phyloP scores from a whole-genome alignment of 2,888 invertebrate species.

The Lochmaea crataegi region DNA sequence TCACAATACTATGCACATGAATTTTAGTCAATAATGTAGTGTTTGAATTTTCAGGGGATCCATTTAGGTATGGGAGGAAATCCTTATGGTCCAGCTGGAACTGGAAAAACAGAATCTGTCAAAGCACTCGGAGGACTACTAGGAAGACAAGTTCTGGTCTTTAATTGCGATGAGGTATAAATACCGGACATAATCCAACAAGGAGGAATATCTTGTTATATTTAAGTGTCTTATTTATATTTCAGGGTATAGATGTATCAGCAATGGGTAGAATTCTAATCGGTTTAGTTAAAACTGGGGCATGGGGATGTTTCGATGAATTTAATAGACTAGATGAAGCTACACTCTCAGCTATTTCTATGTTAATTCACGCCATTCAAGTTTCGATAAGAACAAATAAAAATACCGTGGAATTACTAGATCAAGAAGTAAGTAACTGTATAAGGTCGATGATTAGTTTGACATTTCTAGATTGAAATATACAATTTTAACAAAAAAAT shows the following conservation, averaged over 20 bases:
- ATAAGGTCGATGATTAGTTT: too few species aligned
- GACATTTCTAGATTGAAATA: too few species aligned
- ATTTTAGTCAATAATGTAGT: too few species aligned
- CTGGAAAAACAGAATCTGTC: constrained; percentile 98
- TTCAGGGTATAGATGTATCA: constrained; percentile 90
- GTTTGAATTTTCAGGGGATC: constrained; percentile 74
- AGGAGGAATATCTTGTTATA: constrained; percentile 8
- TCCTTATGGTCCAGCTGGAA: constrained; percentile 99
- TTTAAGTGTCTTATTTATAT: constrained; percentile 47
- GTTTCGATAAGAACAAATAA: constrained; percentile 77
- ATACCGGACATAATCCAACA: not conserved
- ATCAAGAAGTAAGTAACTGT: constrained; percentile 64
- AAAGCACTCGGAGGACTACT: constrained; percentile 92
- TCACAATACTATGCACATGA: too few species aligned
- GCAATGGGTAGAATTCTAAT: constrained; percentile 95
- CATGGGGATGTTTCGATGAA: constrained; percentile 99
- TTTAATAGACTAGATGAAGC: constrained; percentile 96
- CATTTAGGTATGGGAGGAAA: constrained; percentile 97
- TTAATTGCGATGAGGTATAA: constrained; percentile 94
- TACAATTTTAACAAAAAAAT: too few species aligned
- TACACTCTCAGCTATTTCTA: constrained; percentile 94
- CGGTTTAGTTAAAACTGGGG: constrained; percentile 92
- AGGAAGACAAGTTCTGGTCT: constrained; percentile 93
- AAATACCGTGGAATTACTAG: constrained; percentile 66
- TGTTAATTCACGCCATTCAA: constrained; percentile 93